Evolutionary conservation across 1,140 invertebrate genomes (phyloP).

Genomic region (Teleogryllus occipitalis): DNA sequence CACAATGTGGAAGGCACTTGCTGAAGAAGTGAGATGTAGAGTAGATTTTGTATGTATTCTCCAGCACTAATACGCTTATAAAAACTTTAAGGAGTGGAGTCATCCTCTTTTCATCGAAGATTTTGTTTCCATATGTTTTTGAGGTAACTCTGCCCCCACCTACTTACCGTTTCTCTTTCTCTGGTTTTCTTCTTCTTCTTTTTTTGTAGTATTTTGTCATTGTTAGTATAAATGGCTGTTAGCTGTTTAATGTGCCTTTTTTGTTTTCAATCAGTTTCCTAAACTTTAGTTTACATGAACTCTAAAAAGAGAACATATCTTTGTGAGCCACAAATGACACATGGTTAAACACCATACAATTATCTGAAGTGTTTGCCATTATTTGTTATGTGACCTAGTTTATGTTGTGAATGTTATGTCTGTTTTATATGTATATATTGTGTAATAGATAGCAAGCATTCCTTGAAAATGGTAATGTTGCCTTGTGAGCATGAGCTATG

Average conservation of each 20-base stretch:
- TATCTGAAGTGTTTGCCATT: not conserved
- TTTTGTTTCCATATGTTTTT: constrained; percentile 33
- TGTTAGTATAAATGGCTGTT: too few species aligned
- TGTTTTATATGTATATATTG: not conserved
- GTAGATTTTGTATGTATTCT: constrained; percentile 19
- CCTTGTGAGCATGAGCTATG: not conserved
- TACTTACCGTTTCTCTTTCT: not conserved
- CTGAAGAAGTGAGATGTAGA: not conserved
- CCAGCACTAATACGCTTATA: constrained; percentile 19
- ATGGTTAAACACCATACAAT: not conserved
- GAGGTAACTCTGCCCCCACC: constrained; percentile 22
- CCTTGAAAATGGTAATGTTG: not conserved
- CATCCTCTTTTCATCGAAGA: constrained; percentile 32
- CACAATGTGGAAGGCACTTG: not conserved
- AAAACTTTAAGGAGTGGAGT: not conserved
- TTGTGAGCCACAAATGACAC: not conserved
- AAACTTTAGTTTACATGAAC: too few species aligned
- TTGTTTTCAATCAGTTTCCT: too few species aligned
- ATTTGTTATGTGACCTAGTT: too few species aligned
- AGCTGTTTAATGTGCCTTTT: too few species aligned
- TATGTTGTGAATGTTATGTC: not conserved
- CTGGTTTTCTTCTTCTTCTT: not conserved
- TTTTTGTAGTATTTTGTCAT: too few species aligned
- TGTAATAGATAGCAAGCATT: not conserved
- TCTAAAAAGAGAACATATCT: not conserved